phyloP scores from a whole-genome alignment of 2,888 invertebrate genomes.

The Timema cristinae region DNA sequence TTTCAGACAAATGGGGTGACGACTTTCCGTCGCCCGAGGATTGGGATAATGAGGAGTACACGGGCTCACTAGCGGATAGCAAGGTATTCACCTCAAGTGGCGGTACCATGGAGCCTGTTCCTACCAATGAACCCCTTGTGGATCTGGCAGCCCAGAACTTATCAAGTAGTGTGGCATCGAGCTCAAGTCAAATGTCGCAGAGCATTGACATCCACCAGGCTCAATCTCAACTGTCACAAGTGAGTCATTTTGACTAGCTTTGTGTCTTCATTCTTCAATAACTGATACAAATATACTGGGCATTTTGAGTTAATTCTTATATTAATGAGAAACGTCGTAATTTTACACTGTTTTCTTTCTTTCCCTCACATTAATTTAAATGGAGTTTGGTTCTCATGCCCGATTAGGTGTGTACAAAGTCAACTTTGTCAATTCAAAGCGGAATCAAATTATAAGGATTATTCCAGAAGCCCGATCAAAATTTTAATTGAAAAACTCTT shows the following conservation, averaged over 20 bases:
- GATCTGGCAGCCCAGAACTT: slow-evolving; percentile 31
- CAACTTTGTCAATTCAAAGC: too few relatives aligned
- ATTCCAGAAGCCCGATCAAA: too few relatives aligned
- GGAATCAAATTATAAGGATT: too few relatives aligned
- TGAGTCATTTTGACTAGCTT: slow-evolving; percentile 16
- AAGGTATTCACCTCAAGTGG: slow-evolving; percentile 83
- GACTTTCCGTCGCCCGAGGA: slow-evolving; percentile 63
- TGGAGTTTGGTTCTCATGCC: too few relatives aligned
- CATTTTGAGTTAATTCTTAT: too few relatives aligned
- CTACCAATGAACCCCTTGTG: slow-evolving; percentile 26
- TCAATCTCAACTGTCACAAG: slow-evolving; percentile 28
- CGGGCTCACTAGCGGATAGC: slow-evolving; percentile 88
- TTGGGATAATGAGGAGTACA: slow-evolving; percentile 93
- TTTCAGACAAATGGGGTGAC: slow-evolving; percentile 45
- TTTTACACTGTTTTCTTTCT: too few relatives aligned
- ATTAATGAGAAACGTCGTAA: too few relatives aligned
- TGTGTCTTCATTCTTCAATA: too few relatives aligned
- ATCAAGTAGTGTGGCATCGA: slow-evolving; percentile 32
- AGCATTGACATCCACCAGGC: slow-evolving; percentile 28
- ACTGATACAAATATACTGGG: too few relatives aligned
- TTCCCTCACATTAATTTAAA: too few relatives aligned
- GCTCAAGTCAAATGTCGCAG: slow-evolving; percentile 31
- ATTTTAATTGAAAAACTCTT: too few relatives aligned
- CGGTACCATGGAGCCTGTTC: slow-evolving; percentile 35
- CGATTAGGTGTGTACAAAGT: too few relatives aligned